A percentile compares a stretch with the other conserved stretches of the same genome.
Evolutionary conservation across 1,140 invertebrate species (phyloP).

Genomic region (Sycophaga agraensis): DNA sequence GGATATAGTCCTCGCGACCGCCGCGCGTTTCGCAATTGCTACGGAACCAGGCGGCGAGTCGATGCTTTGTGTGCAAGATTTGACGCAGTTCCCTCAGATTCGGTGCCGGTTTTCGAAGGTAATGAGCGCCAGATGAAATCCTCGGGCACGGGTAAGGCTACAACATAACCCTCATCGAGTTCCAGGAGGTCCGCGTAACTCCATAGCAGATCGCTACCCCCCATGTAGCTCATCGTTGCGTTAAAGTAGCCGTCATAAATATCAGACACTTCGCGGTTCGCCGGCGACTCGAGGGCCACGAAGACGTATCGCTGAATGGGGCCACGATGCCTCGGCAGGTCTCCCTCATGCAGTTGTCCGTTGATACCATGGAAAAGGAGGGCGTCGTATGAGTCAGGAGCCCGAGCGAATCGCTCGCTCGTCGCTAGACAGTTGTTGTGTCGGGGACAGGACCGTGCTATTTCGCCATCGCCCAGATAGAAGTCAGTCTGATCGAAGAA

Average conservation of each 20-base stretch:
- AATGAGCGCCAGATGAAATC: not conserved
- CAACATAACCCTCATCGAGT: conserved; percentile 7
- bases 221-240: conserved; percentile 66
- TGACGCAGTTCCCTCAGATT: too few relatives aligned
- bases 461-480: conserved; percentile 37
- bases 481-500: conserved; percentile 39
- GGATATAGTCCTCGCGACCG: conserved; percentile 59
- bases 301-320: conserved; percentile 41
- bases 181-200: conserved; percentile 54
- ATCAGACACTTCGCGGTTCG: conserved; percentile 33
- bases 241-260: conserved; percentile 57
- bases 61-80: conserved; percentile 40
- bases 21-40: conserved; percentile 64
- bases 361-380: conserved; percentile 40
- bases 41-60: conserved; percentile 65
- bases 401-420: conserved; percentile 4
- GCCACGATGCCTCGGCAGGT: conserved; percentile 32
- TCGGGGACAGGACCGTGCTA: conserved; percentile 33
- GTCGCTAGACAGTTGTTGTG: conserved; percentile 37
- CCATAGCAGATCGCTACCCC: conserved; percentile 65
- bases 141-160: not conserved
- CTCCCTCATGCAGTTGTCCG: conserved; percentile 22
- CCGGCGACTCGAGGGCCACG: conserved; percentile 44
- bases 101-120: too few relatives aligned
- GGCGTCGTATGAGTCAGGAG: conserved; percentile 37